phyloP scores from a whole-genome alignment of 2,113 vertebrate species.

The Gobius niger region DNA sequence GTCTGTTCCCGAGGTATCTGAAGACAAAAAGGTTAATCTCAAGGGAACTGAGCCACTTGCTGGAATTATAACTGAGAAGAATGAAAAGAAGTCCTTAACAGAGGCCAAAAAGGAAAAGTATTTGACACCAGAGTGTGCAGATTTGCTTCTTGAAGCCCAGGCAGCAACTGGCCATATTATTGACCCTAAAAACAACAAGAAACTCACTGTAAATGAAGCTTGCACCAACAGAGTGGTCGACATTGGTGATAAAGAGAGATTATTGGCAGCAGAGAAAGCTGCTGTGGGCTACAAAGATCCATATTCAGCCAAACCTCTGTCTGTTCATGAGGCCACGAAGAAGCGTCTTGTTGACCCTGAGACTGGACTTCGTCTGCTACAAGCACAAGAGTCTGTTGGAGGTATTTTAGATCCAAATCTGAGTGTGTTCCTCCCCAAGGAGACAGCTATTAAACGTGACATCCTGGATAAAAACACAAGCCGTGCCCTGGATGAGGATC shows the following conservation, averaged over 20 bases:
- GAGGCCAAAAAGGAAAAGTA: neutral
- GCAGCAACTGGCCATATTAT: constrained; percentile 7
- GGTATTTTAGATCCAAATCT: constrained; percentile 86
- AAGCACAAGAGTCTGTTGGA: constrained; percentile 85
- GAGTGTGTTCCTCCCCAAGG: constrained; percentile 79
- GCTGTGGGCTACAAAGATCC: constrained; percentile 2
- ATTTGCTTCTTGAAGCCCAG: constrained; percentile 1
- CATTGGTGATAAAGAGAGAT: neutral
- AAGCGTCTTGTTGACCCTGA: constrained; percentile 82
- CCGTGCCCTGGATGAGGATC: neutral
- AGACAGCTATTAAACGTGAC: neutral
- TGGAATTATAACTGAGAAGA: neutral
- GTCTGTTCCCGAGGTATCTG: constrained; percentile 77
- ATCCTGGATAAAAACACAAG: neutral
- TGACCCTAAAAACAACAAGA: neutral
- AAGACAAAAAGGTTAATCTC: neutral
- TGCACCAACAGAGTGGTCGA: neutral
- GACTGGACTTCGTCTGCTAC: constrained; percentile 77
- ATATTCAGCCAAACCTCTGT: neutral
- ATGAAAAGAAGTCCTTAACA: neutral
- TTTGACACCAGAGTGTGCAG: neutral
- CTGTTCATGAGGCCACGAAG: constrained; percentile 83
- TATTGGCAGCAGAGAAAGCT: neutral
- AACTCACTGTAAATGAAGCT: neutral
- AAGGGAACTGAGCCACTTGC: neutral